Base-by-base conservation (phyloP, 2,888 invertebrate genomes). In the Acanthococcus lagerstroemiae region DNA sequence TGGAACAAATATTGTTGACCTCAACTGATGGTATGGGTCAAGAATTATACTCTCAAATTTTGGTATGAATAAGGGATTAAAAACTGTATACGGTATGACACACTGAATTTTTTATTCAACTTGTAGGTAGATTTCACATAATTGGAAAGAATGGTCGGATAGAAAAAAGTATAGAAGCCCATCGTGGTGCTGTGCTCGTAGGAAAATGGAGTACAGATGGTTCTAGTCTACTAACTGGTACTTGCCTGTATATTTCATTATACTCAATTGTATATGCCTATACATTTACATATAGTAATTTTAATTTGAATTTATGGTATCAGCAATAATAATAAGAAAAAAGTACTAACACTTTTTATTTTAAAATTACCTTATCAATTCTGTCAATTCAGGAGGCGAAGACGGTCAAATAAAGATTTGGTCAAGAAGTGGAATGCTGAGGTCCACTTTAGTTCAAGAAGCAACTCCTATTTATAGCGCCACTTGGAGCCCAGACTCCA, bases 391-490 rank as follows among this genome's bases (percentile, higher is more conserved):
- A 88, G 95, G 89, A 69, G 96, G 96, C 0, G 97, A 99, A 80
- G 99, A 99, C 78, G 99, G 97, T 1, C 83, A 85, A 66, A 85
- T 97, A 2, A 96, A 96, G 79, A 87, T 97, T 68, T 99, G 97
- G 97, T 97, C 97, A 0, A 81, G 95, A 54, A 92, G 90, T 73
- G 97, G 96, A 15, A 87, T 94, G 82, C 80, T 99, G 15, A 83
- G 99, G 1, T 94, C 95, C 0, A 89, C 89, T 1, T 84, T 95
- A 1, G 84, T 92, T 52, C 87, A 90, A 71, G 88, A 88, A 66
- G 87, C 87, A 72, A 80, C 82, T 61, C 86, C 95, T 0, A 86
- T 95, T 67, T 88, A 93, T 72, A 84, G 85, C 65, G 87, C 92
- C 3, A 84, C 86, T 46, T 97, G 95, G 83, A 77, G 80, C 22